phyloP scores from a whole-genome alignment of 2,113 vertebrate genomes.

The Rafetus swinhoei region DNA sequence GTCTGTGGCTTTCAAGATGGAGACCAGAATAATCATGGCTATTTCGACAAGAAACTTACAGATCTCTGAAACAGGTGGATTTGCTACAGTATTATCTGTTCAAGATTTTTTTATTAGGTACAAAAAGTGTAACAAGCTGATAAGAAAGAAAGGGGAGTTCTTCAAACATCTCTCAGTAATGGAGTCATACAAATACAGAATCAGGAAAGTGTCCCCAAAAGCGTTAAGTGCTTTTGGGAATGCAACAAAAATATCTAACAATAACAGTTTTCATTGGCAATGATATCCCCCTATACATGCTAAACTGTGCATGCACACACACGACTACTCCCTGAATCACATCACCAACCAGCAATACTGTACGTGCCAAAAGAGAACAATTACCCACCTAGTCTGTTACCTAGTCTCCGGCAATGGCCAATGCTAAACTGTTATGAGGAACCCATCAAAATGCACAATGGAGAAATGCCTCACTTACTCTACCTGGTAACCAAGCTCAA shows the following conservation, averaged over 20 bases:
- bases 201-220: background rate
- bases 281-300: background rate
- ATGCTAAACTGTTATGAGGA: background rate
- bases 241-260: background rate
- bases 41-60: background rate
- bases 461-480: background rate
- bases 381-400: background rate
- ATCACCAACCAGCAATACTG: background rate
- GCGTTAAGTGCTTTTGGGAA: background rate
- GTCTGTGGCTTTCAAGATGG: background rate
- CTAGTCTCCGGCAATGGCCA: background rate
- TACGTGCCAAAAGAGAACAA: background rate
- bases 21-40: background rate
- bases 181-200: background rate
- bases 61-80: background rate
- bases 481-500: background rate
- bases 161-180: background rate
- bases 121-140: background rate
- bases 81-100: background rate
- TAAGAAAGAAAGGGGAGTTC: background rate
- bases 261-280: background rate
- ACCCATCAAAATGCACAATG: background rate
- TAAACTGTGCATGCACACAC: background rate
- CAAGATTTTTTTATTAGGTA: background rate
- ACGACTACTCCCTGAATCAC: background rate